These are phyloP conservation scores for Gambelia wislizenii DNA, from an alignment of 2,797 vertebrate genomes.

Conservation along the genomic window DNA sequence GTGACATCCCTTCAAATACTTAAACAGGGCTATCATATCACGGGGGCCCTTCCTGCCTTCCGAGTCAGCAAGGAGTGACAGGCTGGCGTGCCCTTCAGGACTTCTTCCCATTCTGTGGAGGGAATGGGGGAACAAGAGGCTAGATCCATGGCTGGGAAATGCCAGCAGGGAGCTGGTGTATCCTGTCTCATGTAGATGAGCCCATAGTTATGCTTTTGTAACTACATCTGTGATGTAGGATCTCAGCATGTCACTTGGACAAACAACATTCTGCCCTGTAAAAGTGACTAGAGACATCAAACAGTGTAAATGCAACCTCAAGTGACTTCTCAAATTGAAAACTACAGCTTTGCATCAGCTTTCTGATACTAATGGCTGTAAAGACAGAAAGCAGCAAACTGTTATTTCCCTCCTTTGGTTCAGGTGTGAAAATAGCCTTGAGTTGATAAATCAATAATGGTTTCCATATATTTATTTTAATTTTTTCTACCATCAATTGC, in stretches of 20 bases:
- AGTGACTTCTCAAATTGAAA: conserved; percentile 54
- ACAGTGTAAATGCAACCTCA: conserved; percentile 52
- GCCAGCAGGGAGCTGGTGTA: no score
- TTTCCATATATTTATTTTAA: background rate
- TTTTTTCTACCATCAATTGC: background rate
- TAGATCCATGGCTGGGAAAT: no score
- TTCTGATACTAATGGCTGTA: conserved; percentile 40
- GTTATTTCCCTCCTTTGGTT: background rate
- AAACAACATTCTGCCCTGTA: conserved; percentile 55
- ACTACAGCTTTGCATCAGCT: conserved; percentile 49
- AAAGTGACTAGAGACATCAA: conserved; percentile 46
- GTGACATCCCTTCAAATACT: no score
- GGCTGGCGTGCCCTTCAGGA: no score
- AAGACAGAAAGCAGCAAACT: background rate
- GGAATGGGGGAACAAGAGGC: no score
- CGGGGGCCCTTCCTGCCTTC: no score
- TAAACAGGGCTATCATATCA: no score
- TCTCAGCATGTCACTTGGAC: conserved; percentile 50
- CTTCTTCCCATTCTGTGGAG: no score
- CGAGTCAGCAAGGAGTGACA: no score
- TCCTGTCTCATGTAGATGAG: no score
- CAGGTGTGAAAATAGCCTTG: background rate
- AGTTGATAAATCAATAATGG: background rate
- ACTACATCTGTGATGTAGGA: no score
- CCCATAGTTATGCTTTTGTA: no score